phyloP scores from a whole-genome alignment of 2,797 vertebrate genomes.

The Iguana delicatissima region DNA sequence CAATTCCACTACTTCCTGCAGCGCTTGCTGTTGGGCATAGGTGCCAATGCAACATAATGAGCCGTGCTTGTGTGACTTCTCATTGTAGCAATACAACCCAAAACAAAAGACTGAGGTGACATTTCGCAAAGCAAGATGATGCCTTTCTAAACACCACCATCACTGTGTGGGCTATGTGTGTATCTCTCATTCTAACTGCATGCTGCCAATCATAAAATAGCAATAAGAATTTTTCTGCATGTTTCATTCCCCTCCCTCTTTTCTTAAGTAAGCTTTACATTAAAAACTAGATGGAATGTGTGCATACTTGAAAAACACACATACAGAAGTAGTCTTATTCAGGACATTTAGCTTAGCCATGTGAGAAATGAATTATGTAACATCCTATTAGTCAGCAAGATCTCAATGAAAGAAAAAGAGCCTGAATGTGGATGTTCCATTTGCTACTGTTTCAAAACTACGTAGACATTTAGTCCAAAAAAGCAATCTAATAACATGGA shows the following conservation, averaged over 20 bases:
- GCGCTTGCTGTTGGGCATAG: neutral
- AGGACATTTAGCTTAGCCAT: neutral
- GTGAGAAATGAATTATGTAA: slow-evolving; percentile 6
- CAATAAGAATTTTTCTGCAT: neutral
- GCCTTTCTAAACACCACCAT: neutral
- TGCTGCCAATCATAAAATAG: neutral
- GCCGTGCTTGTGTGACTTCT: neutral
- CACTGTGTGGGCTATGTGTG: too few relatives aligned
- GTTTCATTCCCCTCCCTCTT: neutral
- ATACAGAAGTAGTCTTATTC: neutral
- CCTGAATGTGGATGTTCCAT: neutral
- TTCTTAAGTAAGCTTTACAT: neutral
- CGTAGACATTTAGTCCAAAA: neutral
- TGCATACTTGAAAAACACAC: neutral
- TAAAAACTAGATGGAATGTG: slow-evolving; percentile 1
- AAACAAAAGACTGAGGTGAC: neutral
- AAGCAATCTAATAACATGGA: neutral
- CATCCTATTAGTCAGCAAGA: neutral
- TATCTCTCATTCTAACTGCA: neutral
- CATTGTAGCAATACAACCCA: neutral
- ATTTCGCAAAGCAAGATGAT: neutral
- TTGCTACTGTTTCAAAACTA: slow-evolving; percentile 1
- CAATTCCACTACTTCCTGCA: neutral
- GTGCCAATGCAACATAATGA: neutral
- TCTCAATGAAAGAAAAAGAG: neutral